Conservation (phyloP, 1,140 invertebrate genomes). For the Danaus plexippus region DNA sequence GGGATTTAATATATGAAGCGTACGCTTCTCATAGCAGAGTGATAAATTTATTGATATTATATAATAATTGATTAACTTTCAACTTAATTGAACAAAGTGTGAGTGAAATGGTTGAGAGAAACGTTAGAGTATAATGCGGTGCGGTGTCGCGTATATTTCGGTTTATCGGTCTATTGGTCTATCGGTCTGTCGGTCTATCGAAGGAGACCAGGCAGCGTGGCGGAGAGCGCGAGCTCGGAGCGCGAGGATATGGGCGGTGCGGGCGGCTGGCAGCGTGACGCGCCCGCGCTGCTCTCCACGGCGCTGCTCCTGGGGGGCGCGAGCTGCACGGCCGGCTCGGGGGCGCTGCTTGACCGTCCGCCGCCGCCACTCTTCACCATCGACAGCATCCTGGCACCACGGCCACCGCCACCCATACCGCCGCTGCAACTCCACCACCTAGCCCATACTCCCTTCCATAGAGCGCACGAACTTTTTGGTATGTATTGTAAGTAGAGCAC, state of each 20-base stretch:
- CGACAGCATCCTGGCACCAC: conserved; percentile 83
- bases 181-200: conserved; percentile 19
- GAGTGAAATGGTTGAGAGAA: conserved; percentile 12
- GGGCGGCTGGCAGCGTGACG: conserved; percentile 47
- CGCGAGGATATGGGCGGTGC: conserved; percentile 29
- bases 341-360: conserved; percentile 56
- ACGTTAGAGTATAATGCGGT: conserved; percentile 27
- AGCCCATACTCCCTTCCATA: conserved; percentile 71
- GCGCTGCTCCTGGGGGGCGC: conserved; percentile 60
- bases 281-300: conserved; percentile 58
- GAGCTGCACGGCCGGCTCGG: conserved; percentile 38
- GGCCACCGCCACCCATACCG: conserved; percentile 66
- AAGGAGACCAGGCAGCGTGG: conserved; percentile 27
- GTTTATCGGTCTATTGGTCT: conserved; percentile 7
- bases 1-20: no score
- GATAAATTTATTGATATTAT: no score
- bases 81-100: not conserved
- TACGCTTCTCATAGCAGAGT: no score
- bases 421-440: conserved; percentile 65
- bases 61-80: no score
- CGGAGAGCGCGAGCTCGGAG: conserved; percentile 23
- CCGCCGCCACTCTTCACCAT: conserved; percentile 83
- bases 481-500: conserved; percentile 37
- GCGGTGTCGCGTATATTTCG: conserved; percentile 13
- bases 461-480: conserved; percentile 83